These are phyloP conservation scores for Trinorchestia longiramus DNA, from an alignment of 1,140 invertebrate genomes.

Conservation along the genomic window DNA sequence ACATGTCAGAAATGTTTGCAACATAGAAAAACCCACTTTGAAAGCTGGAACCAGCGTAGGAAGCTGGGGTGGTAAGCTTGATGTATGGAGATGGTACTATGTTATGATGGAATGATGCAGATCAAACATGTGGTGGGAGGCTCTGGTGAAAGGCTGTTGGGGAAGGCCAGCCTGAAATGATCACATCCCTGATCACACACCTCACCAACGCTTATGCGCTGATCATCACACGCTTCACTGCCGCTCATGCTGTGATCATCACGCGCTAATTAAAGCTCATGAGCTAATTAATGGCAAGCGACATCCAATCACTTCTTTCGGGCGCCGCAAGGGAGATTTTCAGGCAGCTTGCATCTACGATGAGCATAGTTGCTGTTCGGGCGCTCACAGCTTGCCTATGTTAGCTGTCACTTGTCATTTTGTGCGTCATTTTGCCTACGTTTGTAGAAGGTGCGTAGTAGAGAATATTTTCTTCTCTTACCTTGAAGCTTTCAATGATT, in stretches of 20 bases:
- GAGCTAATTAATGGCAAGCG: constrained; percentile 28
- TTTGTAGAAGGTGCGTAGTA: not conserved
- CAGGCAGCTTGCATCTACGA: not conserved
- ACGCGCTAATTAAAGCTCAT: constrained; percentile 9
- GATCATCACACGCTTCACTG: constrained; percentile 2
- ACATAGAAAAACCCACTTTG: no score
- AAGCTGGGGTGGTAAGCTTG: no score
- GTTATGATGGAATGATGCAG: no score
- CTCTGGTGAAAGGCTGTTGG: no score
- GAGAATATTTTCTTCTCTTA: not conserved
- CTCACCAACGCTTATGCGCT: not conserved
- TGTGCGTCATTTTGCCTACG: not conserved
- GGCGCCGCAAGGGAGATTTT: not conserved
- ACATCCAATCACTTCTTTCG: not conserved
- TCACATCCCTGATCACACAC: not conserved
- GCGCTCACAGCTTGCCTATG: not conserved
- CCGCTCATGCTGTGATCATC: not conserved
- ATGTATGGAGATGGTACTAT: no score
- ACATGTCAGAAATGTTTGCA: not conserved
- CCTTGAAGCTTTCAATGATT: not conserved
- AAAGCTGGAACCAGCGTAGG: no score
- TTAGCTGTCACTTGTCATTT: not conserved
- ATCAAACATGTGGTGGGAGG: no score
- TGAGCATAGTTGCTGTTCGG: not conserved
- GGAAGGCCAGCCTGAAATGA: not conserved